phyloP scores from a whole-genome alignment of 2,797 vertebrate species.

The Cossypha heuglini region DNA sequence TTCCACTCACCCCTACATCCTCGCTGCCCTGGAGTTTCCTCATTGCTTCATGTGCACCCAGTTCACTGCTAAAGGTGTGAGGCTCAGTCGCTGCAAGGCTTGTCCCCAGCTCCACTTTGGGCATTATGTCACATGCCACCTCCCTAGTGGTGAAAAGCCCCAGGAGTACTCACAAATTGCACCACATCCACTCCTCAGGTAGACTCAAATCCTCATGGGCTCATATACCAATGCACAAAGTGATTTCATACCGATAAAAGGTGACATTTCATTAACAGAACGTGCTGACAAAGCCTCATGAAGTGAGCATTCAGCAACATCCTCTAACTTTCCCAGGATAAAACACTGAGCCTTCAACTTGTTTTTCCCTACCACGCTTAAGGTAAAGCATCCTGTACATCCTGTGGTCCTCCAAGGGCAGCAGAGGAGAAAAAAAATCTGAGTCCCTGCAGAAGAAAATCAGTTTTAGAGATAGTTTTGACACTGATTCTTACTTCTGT shows the following conservation, averaged over 20 bases:
- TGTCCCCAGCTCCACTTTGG: not conserved
- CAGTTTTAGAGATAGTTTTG: not conserved
- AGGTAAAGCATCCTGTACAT: not conserved
- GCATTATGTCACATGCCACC: not conserved
- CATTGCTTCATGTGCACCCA: not conserved
- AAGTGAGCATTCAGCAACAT: constrained; percentile 12
- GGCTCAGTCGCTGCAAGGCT: not conserved
- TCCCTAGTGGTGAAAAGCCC: not conserved
- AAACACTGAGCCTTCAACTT: not conserved
- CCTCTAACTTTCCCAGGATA: not conserved
- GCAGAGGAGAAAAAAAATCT: not conserved
- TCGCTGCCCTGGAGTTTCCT: not conserved
- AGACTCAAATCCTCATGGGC: not conserved
- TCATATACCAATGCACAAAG: not conserved
- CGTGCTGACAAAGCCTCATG: constrained; percentile 15
- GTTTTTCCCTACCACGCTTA: not conserved
- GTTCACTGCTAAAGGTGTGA: not conserved
- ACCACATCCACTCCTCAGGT: not conserved
- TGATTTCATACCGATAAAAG: not conserved
- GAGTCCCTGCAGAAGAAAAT: not conserved
- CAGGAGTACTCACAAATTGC: not conserved
- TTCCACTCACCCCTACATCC: not conserved
- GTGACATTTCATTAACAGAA: constrained; percentile 46
- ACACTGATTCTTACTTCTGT: not conserved
- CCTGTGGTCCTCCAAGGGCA: not conserved